A percentile compares a stretch with the other conserved stretches of the same genome.
Evolutionary conservation across 2,113 vertebrate species (phyloP).

Genomic region (Chionodraco myersi): DNA sequence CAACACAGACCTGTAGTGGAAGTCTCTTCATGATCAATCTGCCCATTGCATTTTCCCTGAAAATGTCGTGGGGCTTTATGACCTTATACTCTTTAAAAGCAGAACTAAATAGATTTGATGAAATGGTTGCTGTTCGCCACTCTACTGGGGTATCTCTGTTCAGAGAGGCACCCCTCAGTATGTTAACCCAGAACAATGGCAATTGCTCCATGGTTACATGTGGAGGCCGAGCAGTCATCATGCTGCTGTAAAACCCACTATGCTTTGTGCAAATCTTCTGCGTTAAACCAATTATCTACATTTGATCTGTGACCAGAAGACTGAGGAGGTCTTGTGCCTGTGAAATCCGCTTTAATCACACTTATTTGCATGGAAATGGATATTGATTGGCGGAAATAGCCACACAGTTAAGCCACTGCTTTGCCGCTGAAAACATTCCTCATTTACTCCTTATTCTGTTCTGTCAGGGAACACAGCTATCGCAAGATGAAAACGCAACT

Average conservation of each 20-base stretch:
- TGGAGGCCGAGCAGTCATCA: not conserved
- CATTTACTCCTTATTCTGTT: conserved; percentile 6
- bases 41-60: conserved; percentile 34
- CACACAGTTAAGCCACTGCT: not conserved
- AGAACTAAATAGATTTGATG: conserved; percentile 35
- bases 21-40: conserved; percentile 31
- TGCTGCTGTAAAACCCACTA: conserved; percentile 27
- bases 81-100: conserved; percentile 41
- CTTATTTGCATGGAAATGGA: conserved; percentile 71
- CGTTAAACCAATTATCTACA: conserved; percentile 51
- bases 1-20: conserved; percentile 26
- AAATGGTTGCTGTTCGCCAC: conserved; percentile 36
- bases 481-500: conserved; percentile 27
- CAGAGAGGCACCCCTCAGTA: conserved; percentile 6
- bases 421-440: conserved; percentile 18
- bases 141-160: conserved; percentile 7
- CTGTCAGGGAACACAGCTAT: conserved; percentile 8
- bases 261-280: conserved; percentile 35
- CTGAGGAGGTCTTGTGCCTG: conserved; percentile 27
- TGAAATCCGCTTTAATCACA: conserved; percentile 71
- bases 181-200: conserved; percentile 15
- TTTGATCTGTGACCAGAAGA: conserved; percentile 55
- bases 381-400: conserved; percentile 56
- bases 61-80: conserved; percentile 46
- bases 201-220: conserved; percentile 18